phyloP scores from a whole-genome alignment of 2,888 invertebrate species.

The Zelleria hepariella region DNA sequence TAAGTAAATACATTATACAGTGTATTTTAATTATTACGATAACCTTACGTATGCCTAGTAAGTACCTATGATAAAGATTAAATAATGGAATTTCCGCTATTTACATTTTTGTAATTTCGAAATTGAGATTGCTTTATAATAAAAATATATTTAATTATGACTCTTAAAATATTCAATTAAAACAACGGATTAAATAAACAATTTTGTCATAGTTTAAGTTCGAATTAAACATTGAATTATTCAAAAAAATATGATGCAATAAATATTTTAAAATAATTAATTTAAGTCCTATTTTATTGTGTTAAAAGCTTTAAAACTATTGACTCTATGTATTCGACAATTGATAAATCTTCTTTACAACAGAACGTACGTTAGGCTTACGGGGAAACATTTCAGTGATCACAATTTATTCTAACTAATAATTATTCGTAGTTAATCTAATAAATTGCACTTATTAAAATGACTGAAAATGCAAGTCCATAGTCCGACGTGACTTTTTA shows the following conservation, averaged over 20 bases:
- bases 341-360: not conserved
- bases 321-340: not conserved
- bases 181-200: not conserved
- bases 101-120: not conserved
- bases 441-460: conserved; percentile 13
- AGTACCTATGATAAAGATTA: not conserved
- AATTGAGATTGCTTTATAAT: not conserved
- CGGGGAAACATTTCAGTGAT: no score
- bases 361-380: no score
- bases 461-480: not conserved
- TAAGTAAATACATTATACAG: not conserved
- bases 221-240: not conserved
- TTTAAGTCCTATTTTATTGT: not conserved
- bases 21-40: not conserved
- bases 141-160: not conserved
- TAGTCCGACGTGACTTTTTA: not conserved
- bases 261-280: not conserved
- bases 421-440: not conserved
- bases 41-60: not conserved
- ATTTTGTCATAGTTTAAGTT: not conserved
- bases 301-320: not conserved
- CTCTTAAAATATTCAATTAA: not conserved
- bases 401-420: not conserved
- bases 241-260: no score
- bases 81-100: not conserved